Conservation (phyloP, 2,797 vertebrate species). For the Schizothorax lantsangensis region DNA sequence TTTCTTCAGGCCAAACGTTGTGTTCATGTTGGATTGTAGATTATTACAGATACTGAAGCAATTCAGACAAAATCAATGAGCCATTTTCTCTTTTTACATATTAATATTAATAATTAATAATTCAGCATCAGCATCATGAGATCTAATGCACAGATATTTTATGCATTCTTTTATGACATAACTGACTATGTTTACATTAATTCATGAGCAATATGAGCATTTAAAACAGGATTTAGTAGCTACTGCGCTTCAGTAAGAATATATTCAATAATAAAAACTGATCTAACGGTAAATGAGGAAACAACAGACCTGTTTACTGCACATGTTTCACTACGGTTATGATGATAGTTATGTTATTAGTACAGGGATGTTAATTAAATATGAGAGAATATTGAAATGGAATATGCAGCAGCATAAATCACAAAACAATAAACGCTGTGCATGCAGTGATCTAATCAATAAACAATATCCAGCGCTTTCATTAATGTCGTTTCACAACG, state of each 20-base stretch:
- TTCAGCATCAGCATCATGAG: neutral
- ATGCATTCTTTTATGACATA: neutral
- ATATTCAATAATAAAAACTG: neutral
- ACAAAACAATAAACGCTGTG: constrained; percentile 46
- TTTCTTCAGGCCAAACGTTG: neutral
- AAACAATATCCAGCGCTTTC: neutral
- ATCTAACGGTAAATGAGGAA: neutral
- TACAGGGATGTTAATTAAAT: constrained; percentile 14
- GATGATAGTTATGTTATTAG: neutral
- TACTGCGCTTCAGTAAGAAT: neutral
- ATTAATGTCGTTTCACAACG: neutral
- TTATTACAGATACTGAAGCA: neutral
- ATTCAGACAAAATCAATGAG: neutral
- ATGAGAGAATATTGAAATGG: constrained; percentile 7
- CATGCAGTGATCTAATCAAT: constrained; percentile 36
- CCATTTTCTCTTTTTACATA: neutral
- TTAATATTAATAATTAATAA: neutral
- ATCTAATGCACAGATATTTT: neutral
- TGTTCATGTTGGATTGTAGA: neutral
- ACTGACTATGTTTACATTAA: neutral
- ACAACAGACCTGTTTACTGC: neutral
- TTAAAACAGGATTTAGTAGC: neutral
- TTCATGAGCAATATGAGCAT: neutral
- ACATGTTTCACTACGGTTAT: neutral
- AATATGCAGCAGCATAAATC: constrained; percentile 40